Evolutionary conservation across 2,113 vertebrate species (phyloP).

Genomic region (Psilopsiagon aurifrons): DNA sequence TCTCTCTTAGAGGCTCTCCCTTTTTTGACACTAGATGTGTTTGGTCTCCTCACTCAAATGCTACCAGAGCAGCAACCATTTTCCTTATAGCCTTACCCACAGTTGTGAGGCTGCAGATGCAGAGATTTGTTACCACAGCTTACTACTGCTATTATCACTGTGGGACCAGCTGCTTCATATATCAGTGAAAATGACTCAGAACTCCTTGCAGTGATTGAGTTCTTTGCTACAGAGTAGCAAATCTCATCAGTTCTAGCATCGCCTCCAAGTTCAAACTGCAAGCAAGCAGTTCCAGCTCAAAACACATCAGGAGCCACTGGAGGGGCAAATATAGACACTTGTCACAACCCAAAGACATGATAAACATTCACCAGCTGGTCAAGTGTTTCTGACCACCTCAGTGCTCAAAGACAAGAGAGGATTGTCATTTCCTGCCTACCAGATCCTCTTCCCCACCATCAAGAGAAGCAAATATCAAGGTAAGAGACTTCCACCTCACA

Average conservation of each 20-base stretch:
- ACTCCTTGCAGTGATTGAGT: neutral
- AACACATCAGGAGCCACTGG: neutral
- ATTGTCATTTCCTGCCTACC: neutral
- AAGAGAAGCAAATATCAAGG: neutral
- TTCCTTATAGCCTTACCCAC: neutral
- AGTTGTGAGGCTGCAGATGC: neutral
- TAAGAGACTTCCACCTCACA: neutral
- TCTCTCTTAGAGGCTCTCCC: neutral
- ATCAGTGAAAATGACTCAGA: neutral
- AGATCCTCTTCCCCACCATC: neutral
- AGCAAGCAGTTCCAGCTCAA: neutral
- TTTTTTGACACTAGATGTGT: neutral
- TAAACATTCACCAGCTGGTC: neutral
- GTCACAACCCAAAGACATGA: neutral
- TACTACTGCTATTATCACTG: neutral
- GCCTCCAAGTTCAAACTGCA: neutral
- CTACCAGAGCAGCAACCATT: neutral
- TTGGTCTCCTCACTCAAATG: neutral
- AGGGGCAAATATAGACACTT: neutral
- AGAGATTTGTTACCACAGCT: neutral
- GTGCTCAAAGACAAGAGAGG: neutral
- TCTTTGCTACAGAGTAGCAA: neutral
- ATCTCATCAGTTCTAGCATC: neutral
- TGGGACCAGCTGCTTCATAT: neutral
- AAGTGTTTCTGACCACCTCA: neutral